Evolutionary conservation across 2,888 invertebrate species (phyloP).

Genomic region (Yponomeuta sedellus): DNA sequence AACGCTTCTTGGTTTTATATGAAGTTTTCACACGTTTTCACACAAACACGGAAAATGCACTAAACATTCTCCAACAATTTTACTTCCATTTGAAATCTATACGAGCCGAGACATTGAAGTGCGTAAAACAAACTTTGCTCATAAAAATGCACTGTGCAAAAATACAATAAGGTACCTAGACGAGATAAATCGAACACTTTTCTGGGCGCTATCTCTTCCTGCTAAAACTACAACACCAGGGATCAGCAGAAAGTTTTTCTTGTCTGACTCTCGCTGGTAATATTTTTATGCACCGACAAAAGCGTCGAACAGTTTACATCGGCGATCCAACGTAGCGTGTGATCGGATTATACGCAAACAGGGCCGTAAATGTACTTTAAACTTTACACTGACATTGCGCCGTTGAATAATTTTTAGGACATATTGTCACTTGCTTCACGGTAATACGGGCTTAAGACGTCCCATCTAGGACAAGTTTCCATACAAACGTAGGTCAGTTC

Average conservation of each 20-base stretch:
- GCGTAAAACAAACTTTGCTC: not conserved
- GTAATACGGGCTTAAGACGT: too few relatives aligned
- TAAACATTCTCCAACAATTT: too few relatives aligned
- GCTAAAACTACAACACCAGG: not conserved
- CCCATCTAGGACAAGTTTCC: too few relatives aligned
- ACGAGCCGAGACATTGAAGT: not conserved
- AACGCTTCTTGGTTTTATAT: too few relatives aligned
- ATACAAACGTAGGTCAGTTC: too few relatives aligned
- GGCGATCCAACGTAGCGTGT: not conserved
- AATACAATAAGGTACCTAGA: not conserved
- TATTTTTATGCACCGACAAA: not conserved
- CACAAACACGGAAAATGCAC: too few relatives aligned
- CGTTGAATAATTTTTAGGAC: not conserved
- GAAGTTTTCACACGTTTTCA: too few relatives aligned
- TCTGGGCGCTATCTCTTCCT: not conserved
- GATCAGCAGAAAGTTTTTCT: not conserved
- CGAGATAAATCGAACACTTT: not conserved
- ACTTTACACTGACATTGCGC: not conserved
- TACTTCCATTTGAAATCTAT: not conserved
- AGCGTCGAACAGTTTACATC: conserved; percentile 1
- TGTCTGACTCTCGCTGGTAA: not conserved
- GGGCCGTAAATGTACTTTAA: not conserved
- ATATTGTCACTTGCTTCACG: not conserved
- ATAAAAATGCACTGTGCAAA: not conserved
- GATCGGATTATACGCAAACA: not conserved